Percentiles rank a stretch among this genome's conserved stretches.
These are phyloP conservation scores for Chondrosia reniformis DNA, from an alignment of 37 sponge, comb jelly and placozoan genomes.

Conservation along the genomic window DNA sequence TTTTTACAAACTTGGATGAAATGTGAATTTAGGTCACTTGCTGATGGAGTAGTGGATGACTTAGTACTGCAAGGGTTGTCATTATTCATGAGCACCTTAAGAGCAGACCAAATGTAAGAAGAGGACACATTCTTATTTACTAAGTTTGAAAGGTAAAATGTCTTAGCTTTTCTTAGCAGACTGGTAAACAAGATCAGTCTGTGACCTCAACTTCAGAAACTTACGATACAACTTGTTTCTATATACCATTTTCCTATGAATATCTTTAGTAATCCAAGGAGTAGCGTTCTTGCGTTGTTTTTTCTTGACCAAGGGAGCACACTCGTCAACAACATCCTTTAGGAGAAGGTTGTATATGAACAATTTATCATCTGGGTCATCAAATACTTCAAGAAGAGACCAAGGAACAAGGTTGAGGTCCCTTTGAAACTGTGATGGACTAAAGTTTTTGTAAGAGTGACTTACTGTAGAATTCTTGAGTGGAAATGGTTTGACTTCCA, in stretches of 20 bases:
- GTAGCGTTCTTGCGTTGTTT: background rate
- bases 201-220: slow-evolving; percentile 9
- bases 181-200: background rate
- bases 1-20: slow-evolving; percentile 2
- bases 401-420: background rate
- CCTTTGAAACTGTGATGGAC: slow-evolving; percentile 4
- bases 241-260: background rate
- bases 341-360: background rate
- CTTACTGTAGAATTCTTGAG: background rate
- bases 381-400: slow-evolving; percentile 1
- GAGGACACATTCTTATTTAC: background rate
- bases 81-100: background rate
- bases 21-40: background rate
- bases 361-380: slow-evolving; percentile 7
- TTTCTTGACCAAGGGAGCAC: slow-evolving; percentile 22
- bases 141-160: background rate
- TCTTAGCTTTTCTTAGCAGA: slow-evolving; percentile 5
- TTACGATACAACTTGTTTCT: slow-evolving; percentile 14
- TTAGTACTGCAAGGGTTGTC: background rate
- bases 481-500: background rate
- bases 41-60: slow-evolving; percentile 1
- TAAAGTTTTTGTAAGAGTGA: slow-evolving; percentile 4
- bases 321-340: slow-evolving; percentile 10
- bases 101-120: slow-evolving; percentile 4
- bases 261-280: slow-evolving; percentile 6